Evolutionary conservation across 2,113 vertebrate genomes (phyloP).

Genomic region (Tricholaema leucomelas): DNA sequence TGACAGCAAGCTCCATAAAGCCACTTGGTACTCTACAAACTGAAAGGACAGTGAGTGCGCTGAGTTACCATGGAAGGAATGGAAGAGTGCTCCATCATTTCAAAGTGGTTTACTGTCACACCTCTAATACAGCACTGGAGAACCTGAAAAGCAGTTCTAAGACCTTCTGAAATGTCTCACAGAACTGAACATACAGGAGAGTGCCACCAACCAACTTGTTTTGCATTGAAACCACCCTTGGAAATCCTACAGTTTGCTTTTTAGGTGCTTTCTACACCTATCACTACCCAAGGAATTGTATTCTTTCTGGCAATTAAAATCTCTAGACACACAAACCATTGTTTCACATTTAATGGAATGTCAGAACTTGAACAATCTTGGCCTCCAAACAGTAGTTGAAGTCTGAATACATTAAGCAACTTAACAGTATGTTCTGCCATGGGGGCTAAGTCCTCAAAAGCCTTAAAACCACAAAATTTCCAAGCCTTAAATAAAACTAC

Average conservation of each 20-base stretch:
- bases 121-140: not conserved
- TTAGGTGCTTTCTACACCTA: not conserved
- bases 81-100: not conserved
- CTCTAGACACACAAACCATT: conserved; percentile 42
- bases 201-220: not conserved
- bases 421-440: conserved; percentile 2
- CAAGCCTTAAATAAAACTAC: conserved; percentile 61
- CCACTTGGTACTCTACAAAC: not conserved
- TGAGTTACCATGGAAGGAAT: not conserved
- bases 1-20: not conserved
- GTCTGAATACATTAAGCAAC: conserved; percentile 44
- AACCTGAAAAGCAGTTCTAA: not conserved
- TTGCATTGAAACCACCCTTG: not conserved
- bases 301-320: conserved; percentile 25
- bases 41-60: not conserved
- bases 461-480: not conserved
- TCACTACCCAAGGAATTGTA: not conserved
- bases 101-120: not conserved
- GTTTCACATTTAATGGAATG: conserved; percentile 69
- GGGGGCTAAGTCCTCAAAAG: not conserved
- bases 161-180: not conserved
- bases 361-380: conserved; percentile 53
- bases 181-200: not conserved
- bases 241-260: not conserved
- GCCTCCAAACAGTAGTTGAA: conserved; percentile 57